These are phyloP conservation scores for Astropecten irregularis DNA, from an alignment of 53 echinoderm and acorn worm genomes.

Conservation along the genomic window DNA sequence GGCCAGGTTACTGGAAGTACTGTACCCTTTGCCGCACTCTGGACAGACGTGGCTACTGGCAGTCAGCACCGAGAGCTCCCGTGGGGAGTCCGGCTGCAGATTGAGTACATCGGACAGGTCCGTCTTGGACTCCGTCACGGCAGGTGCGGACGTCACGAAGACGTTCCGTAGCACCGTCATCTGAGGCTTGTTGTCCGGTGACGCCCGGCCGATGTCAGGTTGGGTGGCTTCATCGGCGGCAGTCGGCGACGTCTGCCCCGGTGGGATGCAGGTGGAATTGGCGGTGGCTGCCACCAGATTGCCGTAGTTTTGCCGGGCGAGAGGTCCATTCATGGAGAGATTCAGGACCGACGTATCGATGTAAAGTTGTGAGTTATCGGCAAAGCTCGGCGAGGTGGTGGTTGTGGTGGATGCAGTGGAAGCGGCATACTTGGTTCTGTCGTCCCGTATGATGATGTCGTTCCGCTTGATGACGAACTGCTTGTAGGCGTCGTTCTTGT, in stretches of 20 bases:
- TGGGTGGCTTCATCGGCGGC: conserved; percentile 56
- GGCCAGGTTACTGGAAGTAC: conserved; percentile 97
- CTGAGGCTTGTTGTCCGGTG: conserved; percentile 41
- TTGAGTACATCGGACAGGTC: conserved; percentile 17
- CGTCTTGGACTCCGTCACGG: conserved; percentile 3
- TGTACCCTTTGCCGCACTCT: conserved; percentile 97
- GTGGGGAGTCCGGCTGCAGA: conserved; percentile 35
- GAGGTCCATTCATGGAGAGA: conserved; percentile 35
- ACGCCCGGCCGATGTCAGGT: neutral
- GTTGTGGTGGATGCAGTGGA: neutral
- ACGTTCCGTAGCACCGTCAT: conserved; percentile 56
- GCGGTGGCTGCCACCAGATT: conserved; percentile 56
- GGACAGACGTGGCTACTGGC: conserved; percentile 78
- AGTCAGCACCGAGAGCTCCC: conserved; percentile 1
- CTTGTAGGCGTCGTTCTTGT: conserved; percentile 40
- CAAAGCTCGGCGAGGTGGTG: neutral
- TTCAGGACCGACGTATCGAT: conserved; percentile 41
- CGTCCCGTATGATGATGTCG: conserved; percentile 45
- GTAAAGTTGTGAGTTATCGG: conserved; percentile 29
- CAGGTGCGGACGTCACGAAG: conserved; percentile 13
- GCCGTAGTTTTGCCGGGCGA: conserved; percentile 22
- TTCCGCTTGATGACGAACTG: conserved; percentile 50
- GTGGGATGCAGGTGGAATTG: conserved; percentile 75
- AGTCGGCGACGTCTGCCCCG: conserved; percentile 50
- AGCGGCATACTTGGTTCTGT: conserved; percentile 8